Conservation (phyloP, 2,888 invertebrate species). For the Lasius platythorax region DNA sequence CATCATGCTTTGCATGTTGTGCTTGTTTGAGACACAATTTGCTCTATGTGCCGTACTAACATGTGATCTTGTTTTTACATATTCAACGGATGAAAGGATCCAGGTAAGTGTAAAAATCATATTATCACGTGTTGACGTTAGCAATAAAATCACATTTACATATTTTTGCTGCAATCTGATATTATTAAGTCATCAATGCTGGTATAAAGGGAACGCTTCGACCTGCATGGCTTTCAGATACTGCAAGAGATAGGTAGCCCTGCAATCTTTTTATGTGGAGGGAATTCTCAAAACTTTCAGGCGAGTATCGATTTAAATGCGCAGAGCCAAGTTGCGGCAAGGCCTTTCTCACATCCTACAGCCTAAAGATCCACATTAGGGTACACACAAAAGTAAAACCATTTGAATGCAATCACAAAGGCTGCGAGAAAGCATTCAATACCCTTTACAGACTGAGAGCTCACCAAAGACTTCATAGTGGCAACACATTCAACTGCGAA, state of each 20-base stretch:
- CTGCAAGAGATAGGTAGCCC: conserved; percentile 73
- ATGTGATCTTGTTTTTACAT: conserved; percentile 67
- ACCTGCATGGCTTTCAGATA: conserved; percentile 82
- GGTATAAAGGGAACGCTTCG: conserved; percentile 79
- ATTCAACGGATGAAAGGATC: conserved; percentile 68
- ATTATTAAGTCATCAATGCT: conserved; percentile 69
- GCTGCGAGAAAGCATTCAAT: conserved; percentile 97
- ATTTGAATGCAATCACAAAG: conserved; percentile 93
- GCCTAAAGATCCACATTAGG: conserved; percentile 96
- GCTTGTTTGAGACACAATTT: conserved; percentile 30
- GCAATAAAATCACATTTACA: conserved; percentile 31
- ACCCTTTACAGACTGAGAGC: conserved; percentile 96
- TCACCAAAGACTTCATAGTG: conserved; percentile 96
- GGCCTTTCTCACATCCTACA: conserved; percentile 97
- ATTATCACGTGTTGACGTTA: conserved; percentile 2
- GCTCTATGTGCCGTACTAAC: conserved; percentile 54
- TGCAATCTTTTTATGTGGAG: conserved; percentile 74
- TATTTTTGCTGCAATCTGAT: conserved; percentile 45
- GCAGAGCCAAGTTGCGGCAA: conserved; percentile 95
- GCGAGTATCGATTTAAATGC: conserved; percentile 97
- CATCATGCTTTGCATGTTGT: conserved; percentile 59
- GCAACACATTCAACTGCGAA: conserved; percentile 97
- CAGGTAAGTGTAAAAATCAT: conserved; percentile 74
- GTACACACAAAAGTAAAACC: conserved; percentile 98
- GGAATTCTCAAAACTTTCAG: conserved; percentile 87